Percentiles rank a stretch among this genome's conserved stretches.
phyloP scores from a whole-genome alignment of 2,888 invertebrate species.

The Caenorhabditis sp. region DNA sequence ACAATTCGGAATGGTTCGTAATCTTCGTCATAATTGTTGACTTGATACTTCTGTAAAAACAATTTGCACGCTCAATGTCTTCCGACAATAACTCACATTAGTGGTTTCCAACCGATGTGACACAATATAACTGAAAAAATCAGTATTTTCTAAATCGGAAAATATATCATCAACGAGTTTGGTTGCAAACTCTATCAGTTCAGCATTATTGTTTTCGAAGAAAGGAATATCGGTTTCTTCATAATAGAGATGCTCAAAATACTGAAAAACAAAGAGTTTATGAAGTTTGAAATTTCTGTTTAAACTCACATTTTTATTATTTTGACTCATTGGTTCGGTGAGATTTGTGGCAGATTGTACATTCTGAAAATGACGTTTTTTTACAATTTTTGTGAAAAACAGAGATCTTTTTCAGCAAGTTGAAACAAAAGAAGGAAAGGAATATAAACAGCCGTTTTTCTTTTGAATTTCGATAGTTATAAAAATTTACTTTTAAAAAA shows the following conservation, averaged over 20 bases:
- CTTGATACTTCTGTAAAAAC: neutral
- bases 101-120: neutral
- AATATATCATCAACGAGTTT: neutral
- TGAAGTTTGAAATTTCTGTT: too few species aligned
- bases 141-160: neutral
- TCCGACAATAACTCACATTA: neutral
- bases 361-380: conserved; percentile 26
- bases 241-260: neutral
- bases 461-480: too few species aligned
- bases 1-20: neutral
- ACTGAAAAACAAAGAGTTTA: neutral
- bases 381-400: neutral
- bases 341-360: conserved; percentile 27
- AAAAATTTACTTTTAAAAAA: too few species aligned
- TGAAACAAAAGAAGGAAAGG: too few species aligned
- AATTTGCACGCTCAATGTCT: too few species aligned
- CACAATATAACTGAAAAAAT: neutral
- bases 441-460: too few species aligned
- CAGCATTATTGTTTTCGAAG: neutral
- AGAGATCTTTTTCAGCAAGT: neutral
- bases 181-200: neutral
- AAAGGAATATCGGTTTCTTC: neutral
- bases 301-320: neutral
- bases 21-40: neutral
- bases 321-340: conserved; percentile 25